These are phyloP conservation scores for Sebastolobus alascanus DNA, from an alignment of 2,797 vertebrate species.

Conservation along the genomic window DNA sequence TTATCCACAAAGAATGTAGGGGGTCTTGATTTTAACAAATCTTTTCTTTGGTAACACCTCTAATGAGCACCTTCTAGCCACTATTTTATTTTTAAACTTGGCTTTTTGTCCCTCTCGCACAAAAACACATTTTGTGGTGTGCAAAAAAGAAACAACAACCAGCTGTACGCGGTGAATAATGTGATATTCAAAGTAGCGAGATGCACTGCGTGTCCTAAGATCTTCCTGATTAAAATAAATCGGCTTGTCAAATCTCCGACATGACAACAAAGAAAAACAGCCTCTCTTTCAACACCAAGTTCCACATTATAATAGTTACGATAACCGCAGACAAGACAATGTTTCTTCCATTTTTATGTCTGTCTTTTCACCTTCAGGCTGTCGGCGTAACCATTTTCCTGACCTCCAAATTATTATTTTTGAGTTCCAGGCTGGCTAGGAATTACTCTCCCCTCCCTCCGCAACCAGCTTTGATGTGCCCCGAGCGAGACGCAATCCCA, in stretches of 20 bases:
- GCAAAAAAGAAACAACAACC: conserved; percentile 23
- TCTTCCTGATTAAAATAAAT: conserved; percentile 58
- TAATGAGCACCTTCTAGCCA: conserved; percentile 33
- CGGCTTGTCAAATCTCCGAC: conserved; percentile 19
- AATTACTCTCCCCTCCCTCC: conserved; percentile 8
- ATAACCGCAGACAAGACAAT: conserved; percentile 30
- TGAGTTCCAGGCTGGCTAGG: conserved; percentile 26
- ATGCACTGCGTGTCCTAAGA: conserved; percentile 16
- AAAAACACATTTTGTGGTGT: conserved; percentile 26
- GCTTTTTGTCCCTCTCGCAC: conserved; percentile 40
- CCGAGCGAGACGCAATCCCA: conserved; percentile 36
- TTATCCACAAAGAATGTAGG: conserved; percentile 25
- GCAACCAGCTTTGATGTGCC: conserved; percentile 40
- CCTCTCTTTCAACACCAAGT: conserved; percentile 20
- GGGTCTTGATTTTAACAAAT: not conserved
- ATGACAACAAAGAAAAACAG: conserved; percentile 45
- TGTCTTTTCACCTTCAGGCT: conserved; percentile 56
- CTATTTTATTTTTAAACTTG: conserved; percentile 57
- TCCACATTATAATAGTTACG: not conserved
- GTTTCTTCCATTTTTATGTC: conserved; percentile 35
- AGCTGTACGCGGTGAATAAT: not conserved
- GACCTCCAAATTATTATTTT: conserved; percentile 62
- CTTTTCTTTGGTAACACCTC: conserved; percentile 30
- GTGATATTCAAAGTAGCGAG: conserved; percentile 29
- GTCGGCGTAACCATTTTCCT: conserved; percentile 28